phyloP scores from a whole-genome alignment of 2,797 vertebrate genomes.

The Dipus sagitta region DNA sequence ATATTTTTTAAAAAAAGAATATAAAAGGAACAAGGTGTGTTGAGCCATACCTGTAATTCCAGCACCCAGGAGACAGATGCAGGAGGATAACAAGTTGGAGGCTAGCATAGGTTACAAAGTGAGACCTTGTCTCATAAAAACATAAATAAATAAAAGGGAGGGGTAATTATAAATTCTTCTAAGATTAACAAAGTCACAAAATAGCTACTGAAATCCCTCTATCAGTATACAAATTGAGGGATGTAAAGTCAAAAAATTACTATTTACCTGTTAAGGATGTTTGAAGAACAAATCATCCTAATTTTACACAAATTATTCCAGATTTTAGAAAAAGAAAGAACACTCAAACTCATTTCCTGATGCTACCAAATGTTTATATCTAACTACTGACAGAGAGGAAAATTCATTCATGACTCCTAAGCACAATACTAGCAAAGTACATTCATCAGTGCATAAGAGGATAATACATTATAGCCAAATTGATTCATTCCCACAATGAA shows the following conservation, averaged over 20 bases:
- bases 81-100: background rate
- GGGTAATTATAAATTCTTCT: slow-evolving; percentile 17
- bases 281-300: background rate
- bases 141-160: background rate
- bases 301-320: slow-evolving; percentile 12
- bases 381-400: background rate
- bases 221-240: background rate
- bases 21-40: background rate
- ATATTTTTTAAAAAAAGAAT: background rate
- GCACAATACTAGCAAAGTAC: slow-evolving; percentile 15
- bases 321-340: slow-evolving; percentile 10
- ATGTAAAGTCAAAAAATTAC: background rate
- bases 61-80: background rate
- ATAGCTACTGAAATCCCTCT: background rate
- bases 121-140: background rate
- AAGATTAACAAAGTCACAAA: slow-evolving; percentile 13
- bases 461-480: background rate
- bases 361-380: background rate
- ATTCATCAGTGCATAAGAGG: background rate
- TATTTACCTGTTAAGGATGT: slow-evolving; percentile 20
- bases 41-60: background rate
- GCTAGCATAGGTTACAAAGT: too few species aligned
- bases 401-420: slow-evolving; percentile 26
- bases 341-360: slow-evolving; percentile 2
- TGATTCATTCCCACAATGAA: slow-evolving; percentile 32